Conservation (phyloP, 2,888 invertebrate species). For the Drosophila affinis region DNA sequence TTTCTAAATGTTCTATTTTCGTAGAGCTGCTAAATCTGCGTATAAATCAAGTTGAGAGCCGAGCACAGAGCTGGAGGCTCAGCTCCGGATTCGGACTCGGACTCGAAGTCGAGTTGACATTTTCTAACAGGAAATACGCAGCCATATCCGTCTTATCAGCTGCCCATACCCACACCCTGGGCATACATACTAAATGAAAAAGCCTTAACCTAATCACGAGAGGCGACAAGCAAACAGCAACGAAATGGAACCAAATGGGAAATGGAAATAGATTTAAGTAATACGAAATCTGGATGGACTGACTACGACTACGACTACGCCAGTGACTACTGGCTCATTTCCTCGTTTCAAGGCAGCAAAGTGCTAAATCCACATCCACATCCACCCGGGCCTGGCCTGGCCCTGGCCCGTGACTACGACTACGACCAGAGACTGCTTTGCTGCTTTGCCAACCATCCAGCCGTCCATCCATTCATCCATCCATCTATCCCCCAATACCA, state of each 20-base stretch:
- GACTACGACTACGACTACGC: not conserved
- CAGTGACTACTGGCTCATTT: slow-evolving; percentile 51
- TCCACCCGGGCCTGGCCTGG: slow-evolving; percentile 42
- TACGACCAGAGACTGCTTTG: not conserved
- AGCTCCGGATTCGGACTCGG: slow-evolving; percentile 12
- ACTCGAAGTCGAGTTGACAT: slow-evolving; percentile 22
- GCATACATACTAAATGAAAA: slow-evolving; percentile 51
- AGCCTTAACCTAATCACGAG: slow-evolving; percentile 81
- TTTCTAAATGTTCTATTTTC: slow-evolving; percentile 69
- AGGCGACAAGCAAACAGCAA: slow-evolving; percentile 52
- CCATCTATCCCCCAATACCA: slow-evolving; percentile 35
- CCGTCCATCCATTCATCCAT: not conserved
- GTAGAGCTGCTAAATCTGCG: slow-evolving; percentile 71
- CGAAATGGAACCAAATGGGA: slow-evolving; percentile 31
- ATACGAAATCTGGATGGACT: not conserved
- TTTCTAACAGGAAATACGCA: slow-evolving; percentile 80
- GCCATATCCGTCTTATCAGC: slow-evolving; percentile 80
- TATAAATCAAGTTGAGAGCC: slow-evolving; percentile 48
- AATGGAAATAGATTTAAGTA: slow-evolving; percentile 27
- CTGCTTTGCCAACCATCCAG: not conserved
- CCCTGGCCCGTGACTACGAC: slow-evolving; percentile 35
- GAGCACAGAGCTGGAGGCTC: slow-evolving; percentile 2
- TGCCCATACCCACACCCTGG: slow-evolving; percentile 3
- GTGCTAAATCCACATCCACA: slow-evolving; percentile 72
- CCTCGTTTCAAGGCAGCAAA: slow-evolving; percentile 82